Evolutionary conservation across 2,113 vertebrate genomes (phyloP).

Genomic region (Rhizomys pruinosus): DNA sequence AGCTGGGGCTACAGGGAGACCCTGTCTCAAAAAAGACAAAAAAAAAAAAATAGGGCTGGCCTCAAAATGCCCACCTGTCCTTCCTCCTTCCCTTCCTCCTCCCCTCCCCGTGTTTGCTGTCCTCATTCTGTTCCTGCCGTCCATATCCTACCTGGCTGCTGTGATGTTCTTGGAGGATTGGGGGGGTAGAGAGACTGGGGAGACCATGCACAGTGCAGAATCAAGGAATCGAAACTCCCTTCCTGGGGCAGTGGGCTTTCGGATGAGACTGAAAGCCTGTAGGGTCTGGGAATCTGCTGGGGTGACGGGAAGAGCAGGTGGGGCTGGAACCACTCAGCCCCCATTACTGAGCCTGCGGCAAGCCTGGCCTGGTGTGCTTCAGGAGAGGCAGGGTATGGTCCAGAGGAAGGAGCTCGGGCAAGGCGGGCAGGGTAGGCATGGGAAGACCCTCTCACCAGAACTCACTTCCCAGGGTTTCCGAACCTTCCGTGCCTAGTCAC

Average conservation of each 20-base stretch:
- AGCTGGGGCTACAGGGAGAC: too few relatives aligned
- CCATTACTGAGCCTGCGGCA: neutral
- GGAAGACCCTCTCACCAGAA: too few relatives aligned
- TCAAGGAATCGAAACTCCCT: neutral
- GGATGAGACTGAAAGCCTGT: neutral
- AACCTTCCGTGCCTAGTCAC: neutral
- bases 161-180: neutral
- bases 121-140: neutral
- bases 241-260: neutral
- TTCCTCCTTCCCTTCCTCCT: neutral
- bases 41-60: too few relatives aligned
- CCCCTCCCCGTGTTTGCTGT: neutral
- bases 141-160: accelerated
- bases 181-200: neutral
- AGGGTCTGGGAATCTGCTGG: neutral
- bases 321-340: neutral
- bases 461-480: accelerated
- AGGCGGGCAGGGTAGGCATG: too few relatives aligned
- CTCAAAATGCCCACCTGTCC: too few relatives aligned
- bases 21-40: too few relatives aligned
- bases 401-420: neutral
- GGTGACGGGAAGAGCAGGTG: neutral
- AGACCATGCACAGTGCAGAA: neutral
- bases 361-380: neutral
- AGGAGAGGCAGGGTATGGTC: neutral